Percentiles rank a stretch among this genome's conserved stretches.
Evolutionary conservation across 1,140 invertebrate species (phyloP).

Genomic region (Ceratosolen solmsi): DNA sequence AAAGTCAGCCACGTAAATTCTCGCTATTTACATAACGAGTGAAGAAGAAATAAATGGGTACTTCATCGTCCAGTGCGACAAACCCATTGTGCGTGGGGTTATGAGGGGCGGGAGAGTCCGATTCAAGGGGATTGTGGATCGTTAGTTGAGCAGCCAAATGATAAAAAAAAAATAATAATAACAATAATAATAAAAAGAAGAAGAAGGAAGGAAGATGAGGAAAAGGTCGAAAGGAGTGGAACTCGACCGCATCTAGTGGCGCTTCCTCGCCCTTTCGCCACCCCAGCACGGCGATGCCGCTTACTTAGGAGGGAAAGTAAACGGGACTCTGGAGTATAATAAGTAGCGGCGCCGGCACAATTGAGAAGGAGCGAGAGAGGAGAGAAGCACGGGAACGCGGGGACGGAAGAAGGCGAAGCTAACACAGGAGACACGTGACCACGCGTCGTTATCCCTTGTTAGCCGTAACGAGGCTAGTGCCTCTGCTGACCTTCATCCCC

Average conservation of each 20-base stretch:
- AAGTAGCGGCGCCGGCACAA: conserved; percentile 24
- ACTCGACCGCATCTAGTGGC: background rate
- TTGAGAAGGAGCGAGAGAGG: background rate
- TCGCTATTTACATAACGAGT: conserved; percentile 13
- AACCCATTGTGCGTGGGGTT: no score
- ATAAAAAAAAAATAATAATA: conserved; percentile 10
- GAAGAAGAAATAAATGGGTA: background rate
- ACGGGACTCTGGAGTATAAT: conserved; percentile 43
- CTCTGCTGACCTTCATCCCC: background rate
- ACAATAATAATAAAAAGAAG: no score
- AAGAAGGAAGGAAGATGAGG: background rate
- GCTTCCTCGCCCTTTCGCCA: background rate
- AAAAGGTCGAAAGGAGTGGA: background rate
- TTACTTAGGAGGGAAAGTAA: conserved; percentile 5
- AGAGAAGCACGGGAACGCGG: background rate
- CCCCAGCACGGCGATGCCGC: background rate
- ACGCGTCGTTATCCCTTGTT: conserved; percentile 66
- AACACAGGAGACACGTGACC: conserved; percentile 53
- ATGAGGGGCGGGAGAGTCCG: background rate
- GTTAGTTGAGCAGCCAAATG: background rate
- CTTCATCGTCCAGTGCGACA: no score
- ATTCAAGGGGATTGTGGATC: background rate
- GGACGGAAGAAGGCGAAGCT: conserved; percentile 10
- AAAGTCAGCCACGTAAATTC: background rate
- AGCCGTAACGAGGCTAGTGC: conserved; percentile 63